phyloP scores from a whole-genome alignment of 2,113 vertebrate species.

The Fregetta grallaria region DNA sequence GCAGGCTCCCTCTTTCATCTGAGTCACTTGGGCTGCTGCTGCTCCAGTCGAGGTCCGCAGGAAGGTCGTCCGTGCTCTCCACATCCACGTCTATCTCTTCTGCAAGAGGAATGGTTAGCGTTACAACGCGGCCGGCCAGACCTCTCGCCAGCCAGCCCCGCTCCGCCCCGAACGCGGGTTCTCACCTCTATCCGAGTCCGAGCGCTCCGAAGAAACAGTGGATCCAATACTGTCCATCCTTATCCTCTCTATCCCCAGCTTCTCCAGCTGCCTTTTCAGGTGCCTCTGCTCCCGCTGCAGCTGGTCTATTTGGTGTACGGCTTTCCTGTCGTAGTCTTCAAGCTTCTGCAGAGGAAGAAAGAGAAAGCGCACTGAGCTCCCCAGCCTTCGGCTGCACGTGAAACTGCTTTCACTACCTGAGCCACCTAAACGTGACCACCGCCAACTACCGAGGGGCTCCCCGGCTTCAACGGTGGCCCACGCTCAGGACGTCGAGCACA shows the following conservation, averaged over 20 bases:
- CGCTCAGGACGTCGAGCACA: accelerated
- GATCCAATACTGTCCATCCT: slow-evolving; percentile 91
- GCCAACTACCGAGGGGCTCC: accelerated
- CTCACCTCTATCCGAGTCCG: slow-evolving; percentile 90
- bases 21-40: slow-evolving; percentile 94
- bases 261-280: slow-evolving; percentile 90
- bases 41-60: slow-evolving; percentile 89
- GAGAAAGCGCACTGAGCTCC: not conserved
- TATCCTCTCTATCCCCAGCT: slow-evolving; percentile 88
- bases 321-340: slow-evolving; percentile 87
- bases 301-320: slow-evolving; percentile 91
- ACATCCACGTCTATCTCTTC: slow-evolving; percentile 87
- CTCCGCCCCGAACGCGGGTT: accelerated
- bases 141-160: accelerated
- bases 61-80: slow-evolving; percentile 89
- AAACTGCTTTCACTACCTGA: too few species aligned
- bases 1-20: slow-evolving; percentile 88
- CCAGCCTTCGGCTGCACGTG: not conserved
- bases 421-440: accelerated
- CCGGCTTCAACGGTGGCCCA: too few species aligned
- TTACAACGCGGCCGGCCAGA: accelerated
- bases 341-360: slow-evolving; percentile 76
- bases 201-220: slow-evolving; percentile 83
- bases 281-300: slow-evolving; percentile 91
- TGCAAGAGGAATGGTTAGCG: not conserved